These are phyloP conservation scores for Hiodon alosoides DNA, from an alignment of 2,113 vertebrate genomes.

Conservation along the genomic window DNA sequence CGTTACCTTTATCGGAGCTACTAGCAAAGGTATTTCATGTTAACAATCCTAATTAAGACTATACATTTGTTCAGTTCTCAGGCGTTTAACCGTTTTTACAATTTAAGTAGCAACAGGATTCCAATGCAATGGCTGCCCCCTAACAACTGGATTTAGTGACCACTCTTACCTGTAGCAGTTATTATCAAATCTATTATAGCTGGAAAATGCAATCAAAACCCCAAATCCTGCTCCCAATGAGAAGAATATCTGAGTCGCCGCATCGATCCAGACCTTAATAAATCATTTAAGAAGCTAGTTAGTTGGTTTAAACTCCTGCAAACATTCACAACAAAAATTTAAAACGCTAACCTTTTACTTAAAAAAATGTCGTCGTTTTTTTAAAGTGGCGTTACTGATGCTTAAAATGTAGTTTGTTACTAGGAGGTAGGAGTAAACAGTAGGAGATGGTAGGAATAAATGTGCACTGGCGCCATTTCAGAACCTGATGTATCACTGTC, in stretches of 20 bases:
- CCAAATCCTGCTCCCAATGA: conserved; percentile 95
- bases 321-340: too few relatives aligned
- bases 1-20: background rate
- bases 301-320: background rate
- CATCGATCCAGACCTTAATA: conserved; percentile 93
- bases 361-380: too few relatives aligned
- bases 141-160: background rate
- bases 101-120: too few relatives aligned
- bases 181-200: conserved; percentile 98
- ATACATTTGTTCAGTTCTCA: too few relatives aligned
- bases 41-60: background rate
- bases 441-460: background rate
- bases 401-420: too few relatives aligned
- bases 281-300: conserved; percentile 21
- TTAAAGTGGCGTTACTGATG: too few relatives aligned
- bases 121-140: background rate
- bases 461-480: background rate
- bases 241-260: conserved; percentile 97
- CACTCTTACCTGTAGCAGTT: conserved; percentile 92
- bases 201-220: conserved; percentile 94
- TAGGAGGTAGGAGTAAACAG: background rate
- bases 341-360: too few relatives aligned
- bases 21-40: background rate
- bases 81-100: too few relatives aligned
- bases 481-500: too few relatives aligned